Evolutionary conservation across 2,113 vertebrate genomes (phyloP).

Genomic region (Planiliza haematocheilus): DNA sequence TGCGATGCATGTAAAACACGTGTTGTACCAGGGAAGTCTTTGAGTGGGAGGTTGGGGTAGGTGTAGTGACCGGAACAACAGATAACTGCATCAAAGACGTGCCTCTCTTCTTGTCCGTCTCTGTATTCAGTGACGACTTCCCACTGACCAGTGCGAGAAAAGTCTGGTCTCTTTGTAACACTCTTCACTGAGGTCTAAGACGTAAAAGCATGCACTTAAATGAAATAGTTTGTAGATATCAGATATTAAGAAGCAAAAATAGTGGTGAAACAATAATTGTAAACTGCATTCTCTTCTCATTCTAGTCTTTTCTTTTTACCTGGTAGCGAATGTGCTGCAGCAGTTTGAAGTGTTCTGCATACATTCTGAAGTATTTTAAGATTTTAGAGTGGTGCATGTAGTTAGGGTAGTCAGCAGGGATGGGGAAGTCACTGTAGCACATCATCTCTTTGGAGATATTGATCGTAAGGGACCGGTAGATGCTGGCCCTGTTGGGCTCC

Average conservation of each 20-base stretch:
- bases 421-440: conserved; percentile 91
- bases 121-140: conserved; percentile 84
- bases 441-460: conserved; percentile 95
- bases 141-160: conserved; percentile 88
- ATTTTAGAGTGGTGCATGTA: conserved; percentile 90
- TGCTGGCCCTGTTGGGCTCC: conserved; percentile 70
- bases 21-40: conserved; percentile 88
- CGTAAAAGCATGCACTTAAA: background rate
- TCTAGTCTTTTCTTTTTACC: conserved; percentile 76
- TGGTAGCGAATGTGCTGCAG: conserved; percentile 83
- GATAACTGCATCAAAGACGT: conserved; percentile 90
- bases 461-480: conserved; percentile 89
- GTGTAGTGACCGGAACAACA: conserved; percentile 87
- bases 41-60: conserved; percentile 83
- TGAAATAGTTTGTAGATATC: background rate
- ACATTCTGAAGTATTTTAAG: conserved; percentile 89
- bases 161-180: conserved; percentile 83
- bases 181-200: conserved; percentile 86
- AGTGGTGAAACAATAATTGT: background rate
- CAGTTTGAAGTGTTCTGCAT: conserved; percentile 87
- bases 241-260: background rate
- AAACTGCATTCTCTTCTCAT: background rate
- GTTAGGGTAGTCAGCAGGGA: conserved; percentile 89
- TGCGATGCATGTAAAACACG: background rate
- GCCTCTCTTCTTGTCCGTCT: conserved; percentile 66